Base-by-base conservation (phyloP, 2,888 invertebrate genomes). In the Hyles lineata region DNA sequence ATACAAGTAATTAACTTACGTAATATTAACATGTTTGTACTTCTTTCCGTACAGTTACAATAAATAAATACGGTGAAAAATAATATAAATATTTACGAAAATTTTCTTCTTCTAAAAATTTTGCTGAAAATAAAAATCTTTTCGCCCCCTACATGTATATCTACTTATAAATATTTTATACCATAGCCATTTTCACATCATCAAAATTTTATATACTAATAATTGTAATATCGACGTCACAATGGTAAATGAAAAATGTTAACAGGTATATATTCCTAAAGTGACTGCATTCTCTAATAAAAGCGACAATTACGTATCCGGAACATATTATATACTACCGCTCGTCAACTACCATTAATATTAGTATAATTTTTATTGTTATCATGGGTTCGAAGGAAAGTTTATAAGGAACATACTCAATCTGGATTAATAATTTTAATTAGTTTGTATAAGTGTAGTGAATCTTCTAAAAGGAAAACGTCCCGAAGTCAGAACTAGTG, bases 401-500 rank as follows among this genome's bases (percentile, higher is more conserved):
- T 67, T 67, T 67, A 67, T 67, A 50, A 67, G 15, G 23, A 67
- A 50, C 67, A 67, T 63, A 63, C 60, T 60, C 60, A 25, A 63
- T 50, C 67, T 67, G 67, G 43, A 67, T 67, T 67, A 67, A 67
- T 50, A 67, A 50, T 63, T 63, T 67, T 67, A 67, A 50, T 67
- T 67, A 67, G 50, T 58, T 52, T 67, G 29, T 72, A 35, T 35
- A 67, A 90, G 90, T 90, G 90, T 92, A 91, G 90, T 89, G 75
- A 87, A 76, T 85, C 90, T 92, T 85, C 79, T 80, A 93, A 89
- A 86, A 85, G 87, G 88, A 89, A 92, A 93, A 93, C 92, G 87
- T 90, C 83, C 76, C 79, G 79, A 76, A 79, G 77, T 74, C 80
- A 79, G 83, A 79, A 87, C 87, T 89, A 87, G 82, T 87, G 92